Percentiles rank a stretch among this genome's conserved stretches.
These are phyloP conservation scores for Dermochelys coriacea DNA, from an alignment of 2,797 vertebrate genomes.

Conservation along the genomic window DNA sequence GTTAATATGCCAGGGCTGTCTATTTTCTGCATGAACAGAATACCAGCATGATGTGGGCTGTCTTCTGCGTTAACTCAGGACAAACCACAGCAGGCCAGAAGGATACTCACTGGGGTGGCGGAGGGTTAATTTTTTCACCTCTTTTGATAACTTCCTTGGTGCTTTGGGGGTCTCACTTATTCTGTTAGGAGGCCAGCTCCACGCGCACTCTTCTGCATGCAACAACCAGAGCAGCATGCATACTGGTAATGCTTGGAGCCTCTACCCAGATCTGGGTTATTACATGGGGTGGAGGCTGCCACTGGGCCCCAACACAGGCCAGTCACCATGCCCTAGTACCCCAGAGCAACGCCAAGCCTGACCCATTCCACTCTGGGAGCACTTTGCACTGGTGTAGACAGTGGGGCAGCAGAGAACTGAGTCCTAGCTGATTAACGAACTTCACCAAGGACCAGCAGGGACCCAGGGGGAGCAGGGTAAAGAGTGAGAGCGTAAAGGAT, in stretches of 20 bases:
- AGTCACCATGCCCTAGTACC: background rate
- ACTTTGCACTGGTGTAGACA: background rate
- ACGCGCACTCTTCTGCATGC: background rate
- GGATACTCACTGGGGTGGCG: background rate
- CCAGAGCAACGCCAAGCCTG: background rate
- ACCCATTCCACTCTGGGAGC: background rate
- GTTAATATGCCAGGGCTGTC: background rate
- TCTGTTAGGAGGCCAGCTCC: too few relatives aligned
- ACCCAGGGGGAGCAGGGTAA: accelerated
- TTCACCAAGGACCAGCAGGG: background rate
- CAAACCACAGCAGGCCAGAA: background rate
- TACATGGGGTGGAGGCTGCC: background rate
- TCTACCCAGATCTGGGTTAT: background rate
- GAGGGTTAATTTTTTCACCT: background rate
- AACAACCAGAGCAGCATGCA: too few relatives aligned
- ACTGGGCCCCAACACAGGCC: background rate
- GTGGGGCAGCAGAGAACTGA: background rate
- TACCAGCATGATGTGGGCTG: background rate
- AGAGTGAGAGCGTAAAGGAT: accelerated
- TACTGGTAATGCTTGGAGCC: background rate
- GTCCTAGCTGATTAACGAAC: accelerated
- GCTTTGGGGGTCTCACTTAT: too few relatives aligned
- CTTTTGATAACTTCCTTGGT: background rate
- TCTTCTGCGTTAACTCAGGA: too few relatives aligned
- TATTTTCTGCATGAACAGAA: conserved; percentile 61